Evolutionary conservation across 2,888 invertebrate genomes (phyloP).

Genomic region (Drosophila algonquin): DNA sequence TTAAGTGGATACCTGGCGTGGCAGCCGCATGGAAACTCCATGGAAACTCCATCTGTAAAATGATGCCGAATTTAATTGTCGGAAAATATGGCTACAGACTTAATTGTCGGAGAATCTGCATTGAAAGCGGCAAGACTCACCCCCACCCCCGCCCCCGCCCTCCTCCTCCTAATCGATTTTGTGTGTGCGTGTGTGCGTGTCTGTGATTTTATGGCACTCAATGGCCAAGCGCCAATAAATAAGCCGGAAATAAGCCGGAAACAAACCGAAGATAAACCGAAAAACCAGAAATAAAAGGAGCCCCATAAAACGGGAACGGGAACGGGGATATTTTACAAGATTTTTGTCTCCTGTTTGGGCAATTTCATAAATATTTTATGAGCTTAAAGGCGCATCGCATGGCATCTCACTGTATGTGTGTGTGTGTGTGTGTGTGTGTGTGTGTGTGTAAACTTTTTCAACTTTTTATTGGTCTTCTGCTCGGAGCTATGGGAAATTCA

Average conservation of each 20-base stretch:
- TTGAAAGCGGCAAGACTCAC: neutral
- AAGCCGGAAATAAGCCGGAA: slow-evolving; percentile 15
- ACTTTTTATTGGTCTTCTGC: slow-evolving; percentile 20
- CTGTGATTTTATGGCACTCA: slow-evolving; percentile 26
- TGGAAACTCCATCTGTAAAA: slow-evolving; percentile 15
- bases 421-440: slow-evolving; percentile 1
- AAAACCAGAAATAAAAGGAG: slow-evolving; percentile 2
- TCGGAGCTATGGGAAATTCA: slow-evolving; percentile 12
- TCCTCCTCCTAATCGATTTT: slow-evolving; percentile 7
- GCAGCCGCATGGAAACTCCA: neutral
- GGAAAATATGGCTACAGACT: neutral
- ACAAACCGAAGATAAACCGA: no score
- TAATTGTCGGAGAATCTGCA: slow-evolving; percentile 5
- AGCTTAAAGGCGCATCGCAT: slow-evolving; percentile 55
- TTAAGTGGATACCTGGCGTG: slow-evolving; percentile 31
- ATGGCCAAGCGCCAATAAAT: slow-evolving; percentile 18
- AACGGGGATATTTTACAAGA: slow-evolving; percentile 33
- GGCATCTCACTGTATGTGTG: slow-evolving; percentile 13
- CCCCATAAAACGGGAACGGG: slow-evolving; percentile 18
- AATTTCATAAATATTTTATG: slow-evolving; percentile 71
- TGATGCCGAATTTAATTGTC: slow-evolving; percentile 18
- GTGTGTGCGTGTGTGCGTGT: neutral
- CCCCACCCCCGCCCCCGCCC: no score
- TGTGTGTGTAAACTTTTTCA: slow-evolving; percentile 21
- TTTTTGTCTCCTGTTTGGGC: slow-evolving; percentile 22